These are phyloP conservation scores for Electrophaes corylata DNA, from an alignment of 2,888 invertebrate genomes.

Conservation along the genomic window DNA sequence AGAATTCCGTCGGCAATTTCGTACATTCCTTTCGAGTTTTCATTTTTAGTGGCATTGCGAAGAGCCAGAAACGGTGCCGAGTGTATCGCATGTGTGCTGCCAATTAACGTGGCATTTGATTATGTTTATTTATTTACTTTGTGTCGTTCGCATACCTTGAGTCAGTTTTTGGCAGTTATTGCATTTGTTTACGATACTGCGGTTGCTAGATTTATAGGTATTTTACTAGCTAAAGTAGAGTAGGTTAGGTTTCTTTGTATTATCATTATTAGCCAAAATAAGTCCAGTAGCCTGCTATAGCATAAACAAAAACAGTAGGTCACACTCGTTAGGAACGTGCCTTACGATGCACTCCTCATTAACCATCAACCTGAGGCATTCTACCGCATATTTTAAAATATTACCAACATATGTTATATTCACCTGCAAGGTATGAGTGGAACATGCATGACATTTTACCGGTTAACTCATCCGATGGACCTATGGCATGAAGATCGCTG, in stretches of 20 bases:
- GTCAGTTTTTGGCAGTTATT: conserved; percentile 9
- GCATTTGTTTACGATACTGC: conserved; percentile 15
- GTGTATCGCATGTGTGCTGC: conserved; percentile 31
- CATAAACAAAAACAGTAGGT: too few species aligned
- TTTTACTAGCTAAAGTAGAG: neutral
- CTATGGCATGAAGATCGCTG: too few species aligned
- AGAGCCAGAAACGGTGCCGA: conserved; percentile 27
- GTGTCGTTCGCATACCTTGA: conserved; percentile 27
- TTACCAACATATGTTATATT: too few species aligned
- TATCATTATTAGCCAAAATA: too few species aligned
- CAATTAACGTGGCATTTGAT: conserved; percentile 38
- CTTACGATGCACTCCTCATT: too few species aligned
- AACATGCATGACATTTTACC: neutral
- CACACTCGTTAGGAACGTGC: too few species aligned
- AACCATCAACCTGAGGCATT: too few species aligned
- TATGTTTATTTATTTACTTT: conserved; percentile 34
- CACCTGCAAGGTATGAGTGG: too few species aligned
- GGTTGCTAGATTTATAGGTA: conserved; percentile 3
- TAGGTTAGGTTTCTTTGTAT: too few species aligned
- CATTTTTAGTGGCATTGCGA: conserved; percentile 34
- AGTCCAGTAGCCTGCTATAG: too few species aligned
- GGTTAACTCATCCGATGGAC: too few species aligned
- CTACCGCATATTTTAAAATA: too few species aligned
- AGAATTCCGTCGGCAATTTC: conserved; percentile 36
- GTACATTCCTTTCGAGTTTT: conserved; percentile 36